These are phyloP conservation scores for Meles meles DNA, from an alignment of 2,113 vertebrate genomes.

Conservation along the genomic window DNA sequence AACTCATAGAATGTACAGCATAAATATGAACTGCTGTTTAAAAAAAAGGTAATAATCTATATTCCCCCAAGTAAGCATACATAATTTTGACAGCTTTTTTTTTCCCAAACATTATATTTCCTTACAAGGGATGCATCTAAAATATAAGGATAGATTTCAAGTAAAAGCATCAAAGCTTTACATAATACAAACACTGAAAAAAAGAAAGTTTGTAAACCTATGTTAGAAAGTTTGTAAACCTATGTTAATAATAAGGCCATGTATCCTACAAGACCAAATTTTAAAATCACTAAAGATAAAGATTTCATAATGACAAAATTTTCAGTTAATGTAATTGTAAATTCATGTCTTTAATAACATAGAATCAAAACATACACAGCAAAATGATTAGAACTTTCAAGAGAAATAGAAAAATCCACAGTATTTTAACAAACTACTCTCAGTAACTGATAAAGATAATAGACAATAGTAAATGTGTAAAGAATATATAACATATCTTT, in stretches of 20 bases:
- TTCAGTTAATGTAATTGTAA: not conserved
- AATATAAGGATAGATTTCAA: not conserved
- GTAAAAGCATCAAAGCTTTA: not conserved
- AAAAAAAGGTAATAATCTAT: not conserved
- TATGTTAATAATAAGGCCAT: not conserved
- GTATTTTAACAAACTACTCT: not conserved
- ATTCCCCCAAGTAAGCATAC: not conserved
- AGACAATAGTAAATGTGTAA: not conserved
- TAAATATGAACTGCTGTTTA: not conserved
- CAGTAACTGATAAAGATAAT: not conserved
- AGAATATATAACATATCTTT: not conserved
- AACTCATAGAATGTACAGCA: not conserved
- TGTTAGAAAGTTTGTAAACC: fast-evolving
- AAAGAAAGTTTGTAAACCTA: too few species aligned
- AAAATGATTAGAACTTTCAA: not conserved
- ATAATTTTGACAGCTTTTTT: not conserved
- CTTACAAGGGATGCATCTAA: not conserved
- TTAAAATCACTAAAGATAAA: not conserved
- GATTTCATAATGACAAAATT: not conserved
- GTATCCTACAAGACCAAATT: not conserved
- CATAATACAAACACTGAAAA: not conserved
- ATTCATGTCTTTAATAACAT: not conserved
- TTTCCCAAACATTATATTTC: not conserved
- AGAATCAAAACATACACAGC: not conserved
- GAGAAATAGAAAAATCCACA: not conserved